These are phyloP conservation scores for Podargus strigoides DNA, from an alignment of 2,797 vertebrate genomes.

Conservation along the genomic window DNA sequence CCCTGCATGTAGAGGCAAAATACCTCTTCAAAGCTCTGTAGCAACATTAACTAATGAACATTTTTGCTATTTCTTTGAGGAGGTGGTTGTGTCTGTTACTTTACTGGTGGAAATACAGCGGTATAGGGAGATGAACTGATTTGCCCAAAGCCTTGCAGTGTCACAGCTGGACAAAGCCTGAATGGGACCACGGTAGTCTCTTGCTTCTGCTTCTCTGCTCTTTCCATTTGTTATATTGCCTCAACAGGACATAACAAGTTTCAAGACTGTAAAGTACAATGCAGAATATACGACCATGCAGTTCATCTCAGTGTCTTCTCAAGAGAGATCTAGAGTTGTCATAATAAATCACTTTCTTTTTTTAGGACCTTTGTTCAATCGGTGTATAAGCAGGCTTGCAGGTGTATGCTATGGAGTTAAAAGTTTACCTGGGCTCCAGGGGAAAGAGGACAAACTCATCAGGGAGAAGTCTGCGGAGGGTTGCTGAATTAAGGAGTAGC, in stretches of 20 bases:
- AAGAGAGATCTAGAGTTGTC: background rate
- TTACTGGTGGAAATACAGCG: background rate
- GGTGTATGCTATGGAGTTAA: too few species aligned
- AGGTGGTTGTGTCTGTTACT: background rate
- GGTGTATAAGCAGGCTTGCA: background rate
- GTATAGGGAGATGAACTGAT: background rate
- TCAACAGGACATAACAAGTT: background rate
- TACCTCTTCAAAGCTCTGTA: background rate
- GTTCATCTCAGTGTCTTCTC: background rate
- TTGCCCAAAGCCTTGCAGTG: background rate
- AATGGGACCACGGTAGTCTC: background rate
- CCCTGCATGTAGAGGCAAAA: background rate
- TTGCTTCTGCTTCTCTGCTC: background rate
- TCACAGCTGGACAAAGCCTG: background rate
- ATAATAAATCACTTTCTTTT: rapidly evolving
- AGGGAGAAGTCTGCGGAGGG: background rate
- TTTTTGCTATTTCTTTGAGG: background rate
- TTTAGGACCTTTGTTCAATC: background rate
- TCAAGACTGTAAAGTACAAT: background rate
- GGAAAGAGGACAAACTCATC: background rate
- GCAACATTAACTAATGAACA: background rate
- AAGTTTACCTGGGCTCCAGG: background rate
- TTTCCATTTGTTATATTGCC: background rate
- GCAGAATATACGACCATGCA: background rate
- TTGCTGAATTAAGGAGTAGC: background rate